These are phyloP conservation scores for Micronisus gabar DNA, from an alignment of 2,113 vertebrate species.

Conservation along the genomic window DNA sequence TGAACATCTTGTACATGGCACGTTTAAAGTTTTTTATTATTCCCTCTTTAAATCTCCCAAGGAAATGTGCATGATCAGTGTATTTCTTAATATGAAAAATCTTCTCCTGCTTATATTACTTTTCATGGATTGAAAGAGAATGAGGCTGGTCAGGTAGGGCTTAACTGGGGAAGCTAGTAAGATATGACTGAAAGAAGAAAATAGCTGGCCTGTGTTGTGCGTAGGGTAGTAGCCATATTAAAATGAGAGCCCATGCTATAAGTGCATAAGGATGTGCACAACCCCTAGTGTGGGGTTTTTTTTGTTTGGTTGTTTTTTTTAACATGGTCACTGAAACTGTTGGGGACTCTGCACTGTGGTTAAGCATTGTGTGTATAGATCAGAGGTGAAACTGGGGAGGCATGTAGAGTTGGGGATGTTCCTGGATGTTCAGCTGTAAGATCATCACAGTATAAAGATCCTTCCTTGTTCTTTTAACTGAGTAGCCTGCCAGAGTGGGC, in stretches of 20 bases:
- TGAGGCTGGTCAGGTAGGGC: not conserved
- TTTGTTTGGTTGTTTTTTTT: no score
- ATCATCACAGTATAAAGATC: not conserved
- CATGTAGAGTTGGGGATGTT: not conserved
- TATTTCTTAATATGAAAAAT: not conserved
- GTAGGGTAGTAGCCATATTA: not conserved
- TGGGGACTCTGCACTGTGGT: not conserved
- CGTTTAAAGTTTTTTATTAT: accelerated
- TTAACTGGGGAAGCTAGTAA: not conserved
- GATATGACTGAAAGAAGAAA: not conserved
- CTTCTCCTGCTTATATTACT: not conserved
- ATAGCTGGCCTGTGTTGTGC: not conserved
- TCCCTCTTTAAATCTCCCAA: not conserved
- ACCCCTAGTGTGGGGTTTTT: no score
- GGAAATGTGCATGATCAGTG: not conserved
- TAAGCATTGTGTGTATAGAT: not conserved
- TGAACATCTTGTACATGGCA: not conserved
- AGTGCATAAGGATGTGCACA: not conserved
- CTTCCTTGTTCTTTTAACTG: not conserved
- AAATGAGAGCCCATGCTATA: not conserved
- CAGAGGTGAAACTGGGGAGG: not conserved
- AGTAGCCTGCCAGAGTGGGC: not conserved
- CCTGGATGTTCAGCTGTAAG: not conserved
- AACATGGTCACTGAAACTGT: not conserved
- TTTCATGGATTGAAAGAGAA: not conserved